Evolutionary conservation across 2,888 invertebrate genomes (phyloP).

Genomic region (Drosophila recens): DNA sequence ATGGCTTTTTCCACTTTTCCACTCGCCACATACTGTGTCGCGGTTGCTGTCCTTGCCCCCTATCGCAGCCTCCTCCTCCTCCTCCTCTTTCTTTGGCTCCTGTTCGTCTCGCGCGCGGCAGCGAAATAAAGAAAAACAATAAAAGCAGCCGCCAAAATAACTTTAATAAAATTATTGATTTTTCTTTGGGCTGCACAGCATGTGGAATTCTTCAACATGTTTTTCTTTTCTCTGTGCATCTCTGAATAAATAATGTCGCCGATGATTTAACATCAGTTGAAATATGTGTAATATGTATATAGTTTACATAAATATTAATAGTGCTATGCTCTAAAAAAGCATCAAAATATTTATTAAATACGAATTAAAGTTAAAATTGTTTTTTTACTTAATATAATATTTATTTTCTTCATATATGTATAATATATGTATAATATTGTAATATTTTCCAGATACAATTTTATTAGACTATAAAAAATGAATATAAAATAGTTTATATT

Average conservation of each 20-base stretch:
- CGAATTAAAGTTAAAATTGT: too few species aligned
- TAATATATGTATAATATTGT: too few species aligned
- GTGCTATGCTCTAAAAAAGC: too few species aligned
- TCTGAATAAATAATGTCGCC: constrained; percentile 3
- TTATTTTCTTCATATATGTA: too few species aligned
- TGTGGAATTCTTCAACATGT: constrained; percentile 28
- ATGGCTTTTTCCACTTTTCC: not conserved
- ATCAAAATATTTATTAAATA: too few species aligned
- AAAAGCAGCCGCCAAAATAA: constrained; percentile 43
- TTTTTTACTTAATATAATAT: too few species aligned
- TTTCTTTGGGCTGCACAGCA: constrained; percentile 42
- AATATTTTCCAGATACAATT: too few species aligned
- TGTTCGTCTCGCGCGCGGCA: constrained; percentile 23
- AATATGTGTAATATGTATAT: not conserved
- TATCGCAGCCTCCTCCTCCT: not conserved
- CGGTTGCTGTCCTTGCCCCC: constrained; percentile 15
- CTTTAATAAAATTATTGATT: constrained; percentile 80
- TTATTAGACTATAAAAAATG: too few species aligned
- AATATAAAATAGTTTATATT: too few species aligned
- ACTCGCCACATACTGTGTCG: constrained; percentile 20
- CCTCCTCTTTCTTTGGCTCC: not conserved
- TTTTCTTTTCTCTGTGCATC: constrained; percentile 3
- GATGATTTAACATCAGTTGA: constrained; percentile 1
- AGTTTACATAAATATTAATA: too few species aligned
- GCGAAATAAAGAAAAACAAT: constrained; percentile 23